A percentile compares a stretch with the other conserved stretches of the same genome.
phyloP scores from a whole-genome alignment of 2,888 invertebrate species.

The Microplitis manilae region DNA sequence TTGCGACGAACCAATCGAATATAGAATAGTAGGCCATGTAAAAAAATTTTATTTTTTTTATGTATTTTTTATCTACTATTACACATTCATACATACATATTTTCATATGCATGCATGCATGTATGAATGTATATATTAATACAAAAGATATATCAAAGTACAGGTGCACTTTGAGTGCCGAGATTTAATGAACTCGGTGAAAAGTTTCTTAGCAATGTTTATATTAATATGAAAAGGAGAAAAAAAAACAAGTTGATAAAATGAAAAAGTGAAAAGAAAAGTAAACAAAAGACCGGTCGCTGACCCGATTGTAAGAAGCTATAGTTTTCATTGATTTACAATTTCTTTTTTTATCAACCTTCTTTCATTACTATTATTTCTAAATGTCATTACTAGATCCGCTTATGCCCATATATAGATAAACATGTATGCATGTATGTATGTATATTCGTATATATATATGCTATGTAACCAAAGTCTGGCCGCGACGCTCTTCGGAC shows the following conservation, averaged over 20 bases:
- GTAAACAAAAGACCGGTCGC: constrained; percentile 38
- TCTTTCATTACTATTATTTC: constrained; percentile 41
- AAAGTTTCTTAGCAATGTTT: neutral
- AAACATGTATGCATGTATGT: neutral
- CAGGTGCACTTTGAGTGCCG: neutral
- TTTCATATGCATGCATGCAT: neutral
- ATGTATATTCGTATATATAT: neutral
- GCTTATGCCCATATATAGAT: constrained; percentile 28
- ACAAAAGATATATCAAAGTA: neutral
- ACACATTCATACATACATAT: neutral
- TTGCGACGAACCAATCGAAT: constrained; percentile 33
- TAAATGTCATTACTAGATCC: constrained; percentile 45
- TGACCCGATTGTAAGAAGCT: constrained; percentile 41
- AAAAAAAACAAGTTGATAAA: neutral
- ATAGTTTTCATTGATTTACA: constrained; percentile 41
- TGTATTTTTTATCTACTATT: neutral
- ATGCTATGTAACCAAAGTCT: constrained; percentile 30
- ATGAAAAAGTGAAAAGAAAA: neutral
- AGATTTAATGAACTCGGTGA: neutral
- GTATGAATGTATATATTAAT: neutral
- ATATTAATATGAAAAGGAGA: neutral
- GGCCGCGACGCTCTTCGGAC: constrained; percentile 25
- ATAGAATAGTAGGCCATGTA: constrained; percentile 43
- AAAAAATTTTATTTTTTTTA: constrained; percentile 30
- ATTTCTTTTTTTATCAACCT: constrained; percentile 43